Base-by-base conservation (phyloP, 37 sponge, comb jelly and placozoan genomes). In the Ephydatia muelleri region DNA sequence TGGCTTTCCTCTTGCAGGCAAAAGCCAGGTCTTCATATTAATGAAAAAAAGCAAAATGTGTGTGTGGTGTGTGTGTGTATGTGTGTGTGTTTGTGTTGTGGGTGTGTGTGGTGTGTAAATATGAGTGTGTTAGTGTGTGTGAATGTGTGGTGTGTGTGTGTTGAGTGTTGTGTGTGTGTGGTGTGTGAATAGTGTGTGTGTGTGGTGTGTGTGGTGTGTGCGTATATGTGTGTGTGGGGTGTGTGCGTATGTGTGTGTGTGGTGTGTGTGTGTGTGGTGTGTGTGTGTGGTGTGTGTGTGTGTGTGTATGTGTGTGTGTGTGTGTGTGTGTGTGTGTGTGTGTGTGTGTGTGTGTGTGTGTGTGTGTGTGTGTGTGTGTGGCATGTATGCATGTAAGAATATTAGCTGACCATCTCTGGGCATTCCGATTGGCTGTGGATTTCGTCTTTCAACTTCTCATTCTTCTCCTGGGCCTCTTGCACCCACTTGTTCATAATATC, bases 321-420 rank as follows among this genome's bases (percentile, higher is more conserved):
- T 21, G 72, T 81, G 82, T 70, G 72, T 81, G 72, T 81, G 82
- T 81, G 82, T 82, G 82, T 82, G 82, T 82, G 82, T 71, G 82
- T 82, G 82, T 82, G 82, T 82, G 74, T 83, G 84, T 83, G 76
- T 65, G 76, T 75, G 40, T 74, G 75, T 75, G 76, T 83, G 76
- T 65, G 84, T 83, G 68, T 82, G 82, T 82, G 31, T 82, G 72
- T 68, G 82, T 70, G 82, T 38, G 72, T 71, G 73, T 71, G 47
- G 1, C 21, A 29, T 13, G 13, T 28, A 32, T 70, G 82, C 34
- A 47, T 65, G 72, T 79, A 40, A 66, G 80, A 35, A 49, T 76
- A 49, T 76, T n/a, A n/a, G n/a, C n/a, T n/a, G n/a, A n/a, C n/a
- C 12, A 57, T 21, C 57, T 57, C 19, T 14, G 16, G 57, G 57